Conservation (phyloP, 2,113 vertebrate genomes). For the Urocitellus parryii region DNA sequence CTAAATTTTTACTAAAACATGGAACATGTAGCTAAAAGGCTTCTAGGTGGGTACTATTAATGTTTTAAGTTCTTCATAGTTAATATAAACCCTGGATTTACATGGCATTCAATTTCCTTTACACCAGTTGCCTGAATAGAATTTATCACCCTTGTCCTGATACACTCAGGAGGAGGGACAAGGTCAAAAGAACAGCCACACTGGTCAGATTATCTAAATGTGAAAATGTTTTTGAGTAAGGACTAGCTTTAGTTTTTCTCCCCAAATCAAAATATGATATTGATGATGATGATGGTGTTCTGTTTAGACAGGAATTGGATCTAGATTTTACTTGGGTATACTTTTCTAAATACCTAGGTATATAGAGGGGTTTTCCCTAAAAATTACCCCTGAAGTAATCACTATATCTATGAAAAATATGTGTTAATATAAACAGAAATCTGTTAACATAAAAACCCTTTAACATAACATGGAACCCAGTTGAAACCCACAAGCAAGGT, state of each 20-base stretch:
- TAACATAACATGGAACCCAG: conserved; percentile 37
- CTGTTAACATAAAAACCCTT: conserved; percentile 5
- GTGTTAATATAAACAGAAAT: conserved; percentile 54
- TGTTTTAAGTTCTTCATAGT: background rate
- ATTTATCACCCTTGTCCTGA: conserved; percentile 56
- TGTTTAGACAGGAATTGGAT: conserved; percentile 13
- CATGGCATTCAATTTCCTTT: conserved; percentile 64
- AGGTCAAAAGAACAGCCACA: conserved; percentile 8
- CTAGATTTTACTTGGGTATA: conserved; percentile 10
- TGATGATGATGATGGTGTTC: background rate
- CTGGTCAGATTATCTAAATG: background rate
- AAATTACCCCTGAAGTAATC: conserved; percentile 33
- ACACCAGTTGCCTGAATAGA: conserved; percentile 11
- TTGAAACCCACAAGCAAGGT: background rate
- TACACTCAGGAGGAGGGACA: background rate
- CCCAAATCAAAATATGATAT: conserved; percentile 43
- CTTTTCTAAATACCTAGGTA: conserved; percentile 38
- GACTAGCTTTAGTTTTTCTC: conserved; percentile 7
- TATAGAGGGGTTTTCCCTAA: background rate
- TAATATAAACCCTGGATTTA: conserved; percentile 53
- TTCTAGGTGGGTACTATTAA: background rate
- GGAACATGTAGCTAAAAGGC: background rate
- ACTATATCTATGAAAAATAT: conserved; percentile 50
- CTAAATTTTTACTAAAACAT: background rate
- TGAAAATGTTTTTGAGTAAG: conserved; percentile 53